Evolutionary conservation across 1,140 invertebrate genomes (phyloP), one percentile per base, ranked within the genome.

Genomic region (Macrostomum lignano): DNA sequence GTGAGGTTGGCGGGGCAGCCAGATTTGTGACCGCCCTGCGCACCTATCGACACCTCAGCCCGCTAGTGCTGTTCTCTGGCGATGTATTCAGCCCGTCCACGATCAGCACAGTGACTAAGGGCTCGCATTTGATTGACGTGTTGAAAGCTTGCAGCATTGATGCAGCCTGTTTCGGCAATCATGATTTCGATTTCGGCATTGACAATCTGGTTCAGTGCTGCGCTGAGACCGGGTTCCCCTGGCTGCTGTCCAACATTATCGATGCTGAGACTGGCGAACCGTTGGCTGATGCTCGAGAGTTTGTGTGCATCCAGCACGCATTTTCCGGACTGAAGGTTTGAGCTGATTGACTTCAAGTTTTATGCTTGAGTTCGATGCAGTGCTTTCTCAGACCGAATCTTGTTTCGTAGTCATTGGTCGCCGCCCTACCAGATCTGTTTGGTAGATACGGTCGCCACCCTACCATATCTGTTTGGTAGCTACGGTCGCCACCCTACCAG

Each of bases 141-240:
- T 47, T 84, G 1, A 81, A 82, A 49, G 63, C 68, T 33, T 61
- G 73, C 17, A 68, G 68, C 10, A 73, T 73, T 1, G 67, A 74
- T 42, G 79, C 74, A 54, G 73, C 77, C 10, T 74, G 81, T 4
- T 74, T 71, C 55, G 78, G 78, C 20, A 84, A 84, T 52, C 78
- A 84, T 58, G 78, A 84, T 56, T 84, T 84, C 63, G 77, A 84
- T 67, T 79, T 78, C 60, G 78, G 78, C 10, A 56, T 84, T 33
- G 77, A 82, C 47, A 66, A 74, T 17, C 59, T 82, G 1, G 66
- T 69, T 2, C 67, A 73, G 25, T 67, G 68, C 55, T 65, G 69
- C 10, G 61, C 67, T 2, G 63, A 73, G 42, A 73, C 72, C 20
- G 67, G 65, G n/a, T 81, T 79, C 55, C 74, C 76, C 1, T 84